These are phyloP conservation scores for Xylota segnis DNA, from an alignment of 2,888 invertebrate species.

Conservation along the genomic window DNA sequence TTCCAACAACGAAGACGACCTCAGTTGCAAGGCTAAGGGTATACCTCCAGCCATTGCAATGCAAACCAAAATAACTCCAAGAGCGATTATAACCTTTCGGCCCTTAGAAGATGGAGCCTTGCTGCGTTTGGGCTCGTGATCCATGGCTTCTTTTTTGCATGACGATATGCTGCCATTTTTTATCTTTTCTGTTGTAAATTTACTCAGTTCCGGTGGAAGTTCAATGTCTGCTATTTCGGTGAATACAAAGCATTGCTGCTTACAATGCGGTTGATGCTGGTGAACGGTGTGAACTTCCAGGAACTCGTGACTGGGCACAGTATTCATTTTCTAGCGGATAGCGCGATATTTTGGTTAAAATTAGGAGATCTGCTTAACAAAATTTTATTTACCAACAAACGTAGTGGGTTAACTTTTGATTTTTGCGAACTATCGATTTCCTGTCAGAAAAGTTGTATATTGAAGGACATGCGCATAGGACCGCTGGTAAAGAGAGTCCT, in stretches of 20 bases:
- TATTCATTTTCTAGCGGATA: constrained; percentile 81
- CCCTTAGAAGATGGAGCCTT: constrained; percentile 79
- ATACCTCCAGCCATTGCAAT: constrained; percentile 84
- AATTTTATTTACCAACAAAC: constrained; percentile 69
- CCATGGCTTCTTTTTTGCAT: constrained; percentile 81
- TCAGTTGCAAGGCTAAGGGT: constrained; percentile 86
- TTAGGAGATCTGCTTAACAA: background rate
- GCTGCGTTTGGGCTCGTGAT: constrained; percentile 68
- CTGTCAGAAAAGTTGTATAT: constrained; percentile 48
- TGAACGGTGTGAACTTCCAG: constrained; percentile 84
- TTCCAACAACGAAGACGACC: constrained; percentile 86
- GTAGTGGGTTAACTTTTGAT: constrained; percentile 9
- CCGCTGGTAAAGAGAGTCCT: background rate
- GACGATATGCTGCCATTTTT: constrained; percentile 82
- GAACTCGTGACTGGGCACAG: constrained; percentile 84
- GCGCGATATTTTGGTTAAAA: background rate
- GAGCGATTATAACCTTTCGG: constrained; percentile 81
- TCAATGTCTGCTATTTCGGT: constrained; percentile 84
- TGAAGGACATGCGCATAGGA: constrained; percentile 39
- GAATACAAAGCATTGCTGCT: constrained; percentile 84
- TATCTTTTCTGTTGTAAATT: constrained; percentile 83
- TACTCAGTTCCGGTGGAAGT: constrained; percentile 84
- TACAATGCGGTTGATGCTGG: constrained; percentile 82
- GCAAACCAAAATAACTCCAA: constrained; percentile 82
- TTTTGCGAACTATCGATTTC: constrained; percentile 61